Evolutionary conservation across 2,113 vertebrate species (phyloP).

Genomic region (Papio anubis): DNA sequence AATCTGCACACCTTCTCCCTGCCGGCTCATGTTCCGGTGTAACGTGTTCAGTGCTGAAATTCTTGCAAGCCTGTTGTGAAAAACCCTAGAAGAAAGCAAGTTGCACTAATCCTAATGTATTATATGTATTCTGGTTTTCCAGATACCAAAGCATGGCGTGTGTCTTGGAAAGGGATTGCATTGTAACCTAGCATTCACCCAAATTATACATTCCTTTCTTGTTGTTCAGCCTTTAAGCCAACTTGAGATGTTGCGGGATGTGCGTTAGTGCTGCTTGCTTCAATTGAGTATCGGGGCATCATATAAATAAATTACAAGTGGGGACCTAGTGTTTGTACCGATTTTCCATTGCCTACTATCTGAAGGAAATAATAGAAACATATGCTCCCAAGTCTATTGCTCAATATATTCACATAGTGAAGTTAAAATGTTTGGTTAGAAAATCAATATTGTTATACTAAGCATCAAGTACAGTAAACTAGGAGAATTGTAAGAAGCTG

Average conservation of each 20-base stretch:
- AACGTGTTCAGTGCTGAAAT: not conserved
- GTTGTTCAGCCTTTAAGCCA: not conserved
- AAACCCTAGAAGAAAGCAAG: not conserved
- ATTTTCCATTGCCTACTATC: slow-evolving; percentile 49
- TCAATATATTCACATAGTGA: slow-evolving; percentile 79
- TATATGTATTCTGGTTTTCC: not conserved
- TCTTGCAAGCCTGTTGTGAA: not conserved
- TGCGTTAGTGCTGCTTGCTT: not conserved
- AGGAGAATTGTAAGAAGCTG: slow-evolving; percentile 73
- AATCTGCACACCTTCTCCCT: not conserved
- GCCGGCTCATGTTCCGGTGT: not conserved
- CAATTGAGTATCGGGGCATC: not conserved
- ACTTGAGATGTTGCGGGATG: not conserved
- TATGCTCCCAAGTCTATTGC: slow-evolving; percentile 39
- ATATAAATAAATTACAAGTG: slow-evolving; percentile 60
- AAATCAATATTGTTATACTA: slow-evolving; percentile 83
- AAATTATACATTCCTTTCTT: not conserved
- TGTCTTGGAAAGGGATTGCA: not conserved
- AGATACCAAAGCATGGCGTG: not conserved
- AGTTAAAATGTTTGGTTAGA: slow-evolving; percentile 81
- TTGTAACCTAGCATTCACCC: not conserved
- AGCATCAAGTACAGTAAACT: slow-evolving; percentile 68
- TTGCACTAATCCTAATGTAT: not conserved
- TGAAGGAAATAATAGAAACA: slow-evolving; percentile 70
- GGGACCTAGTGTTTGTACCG: slow-evolving; percentile 19